Evolutionary conservation across 2,888 invertebrate genomes (phyloP).

Genomic region (Cheilosia vulpina): DNA sequence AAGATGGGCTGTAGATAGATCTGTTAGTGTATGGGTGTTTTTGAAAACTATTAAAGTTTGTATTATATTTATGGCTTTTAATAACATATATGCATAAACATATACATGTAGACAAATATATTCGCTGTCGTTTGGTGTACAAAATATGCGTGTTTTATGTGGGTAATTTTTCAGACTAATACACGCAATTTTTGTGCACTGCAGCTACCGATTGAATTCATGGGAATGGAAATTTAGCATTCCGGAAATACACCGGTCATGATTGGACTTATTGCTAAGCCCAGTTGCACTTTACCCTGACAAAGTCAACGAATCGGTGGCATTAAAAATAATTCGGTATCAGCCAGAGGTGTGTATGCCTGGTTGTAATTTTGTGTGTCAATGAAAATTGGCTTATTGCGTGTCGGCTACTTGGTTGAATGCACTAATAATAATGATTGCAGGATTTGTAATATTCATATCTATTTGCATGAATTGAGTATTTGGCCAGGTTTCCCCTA

Average conservation of each 20-base stretch:
- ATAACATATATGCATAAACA: neutral
- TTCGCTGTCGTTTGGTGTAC: neutral
- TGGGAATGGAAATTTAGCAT: constrained; percentile 7
- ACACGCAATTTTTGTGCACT: neutral
- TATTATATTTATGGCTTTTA: constrained; percentile 28
- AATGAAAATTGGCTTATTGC: constrained; percentile 45
- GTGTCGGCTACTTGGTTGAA: neutral
- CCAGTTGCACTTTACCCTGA: constrained; percentile 41
- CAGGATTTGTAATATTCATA: neutral
- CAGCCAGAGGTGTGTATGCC: neutral
- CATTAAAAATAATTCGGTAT: neutral
- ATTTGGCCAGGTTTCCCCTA: constrained; percentile 10
- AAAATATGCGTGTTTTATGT: constrained; percentile 1
- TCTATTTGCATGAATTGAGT: neutral
- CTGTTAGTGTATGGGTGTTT: constrained; percentile 17
- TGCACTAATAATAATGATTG: neutral
- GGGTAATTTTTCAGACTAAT: neutral
- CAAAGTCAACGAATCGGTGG: constrained; percentile 21
- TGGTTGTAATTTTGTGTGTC: constrained; percentile 56
- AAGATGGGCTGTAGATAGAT: constrained; percentile 44
- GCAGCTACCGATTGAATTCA: neutral
- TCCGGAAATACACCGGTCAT: constrained; percentile 25
- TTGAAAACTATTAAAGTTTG: constrained; percentile 11
- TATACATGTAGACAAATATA: neutral
- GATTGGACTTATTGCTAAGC: neutral